phyloP scores from a whole-genome alignment of 2,113 vertebrate species.

The Antechinus flavipes region DNA sequence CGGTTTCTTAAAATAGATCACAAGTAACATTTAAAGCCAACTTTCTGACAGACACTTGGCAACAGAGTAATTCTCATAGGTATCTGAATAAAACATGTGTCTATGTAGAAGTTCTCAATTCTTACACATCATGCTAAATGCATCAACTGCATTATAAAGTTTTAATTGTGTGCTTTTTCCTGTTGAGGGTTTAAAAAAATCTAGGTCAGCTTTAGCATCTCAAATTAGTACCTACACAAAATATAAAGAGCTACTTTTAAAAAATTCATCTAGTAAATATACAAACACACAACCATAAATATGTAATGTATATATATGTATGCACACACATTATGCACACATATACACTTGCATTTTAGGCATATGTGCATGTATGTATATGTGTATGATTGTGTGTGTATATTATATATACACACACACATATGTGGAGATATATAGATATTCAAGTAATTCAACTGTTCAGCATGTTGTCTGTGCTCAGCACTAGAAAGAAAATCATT shows the following conservation, averaged over 20 bases:
- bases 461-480: neutral
- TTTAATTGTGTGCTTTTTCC: constrained; percentile 40
- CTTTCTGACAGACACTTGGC: constrained; percentile 70
- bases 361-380: neutral
- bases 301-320: neutral
- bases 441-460: neutral
- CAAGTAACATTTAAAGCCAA: constrained; percentile 55
- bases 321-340: neutral
- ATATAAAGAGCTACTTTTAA: constrained; percentile 6
- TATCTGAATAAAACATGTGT: constrained; percentile 74
- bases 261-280: neutral
- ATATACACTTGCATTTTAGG: too few relatives aligned
- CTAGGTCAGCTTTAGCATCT: neutral
- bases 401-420: neutral
- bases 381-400: neutral
- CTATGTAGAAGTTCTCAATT: constrained; percentile 50
- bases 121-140: constrained; percentile 60
- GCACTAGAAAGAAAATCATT: neutral
- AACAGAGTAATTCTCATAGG: constrained; percentile 51
- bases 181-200: constrained; percentile 49
- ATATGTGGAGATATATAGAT: neutral
- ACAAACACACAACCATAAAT: neutral
- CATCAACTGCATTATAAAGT: constrained; percentile 60
- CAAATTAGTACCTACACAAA: neutral
- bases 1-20: constrained; percentile 42